Evolutionary conservation across 2,113 vertebrate species (phyloP), one percentile per base, ranked within the genome.

Genomic region (Ailuropoda melanoleuca): DNA sequence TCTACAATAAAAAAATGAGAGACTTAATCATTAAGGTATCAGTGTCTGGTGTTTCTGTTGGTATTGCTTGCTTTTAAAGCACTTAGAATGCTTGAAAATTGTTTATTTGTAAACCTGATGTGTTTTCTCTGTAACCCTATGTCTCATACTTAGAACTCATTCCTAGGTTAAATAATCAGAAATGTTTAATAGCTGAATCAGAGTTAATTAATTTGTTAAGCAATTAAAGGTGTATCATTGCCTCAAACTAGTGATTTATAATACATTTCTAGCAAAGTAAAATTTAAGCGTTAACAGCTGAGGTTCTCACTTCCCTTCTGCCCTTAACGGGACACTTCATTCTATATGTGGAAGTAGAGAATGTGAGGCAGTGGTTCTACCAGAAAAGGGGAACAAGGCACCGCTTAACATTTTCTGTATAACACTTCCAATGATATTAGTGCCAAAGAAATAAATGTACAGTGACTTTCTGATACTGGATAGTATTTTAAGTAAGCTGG

Each of bases 121-220:
- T 7, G 34, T 64, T 82, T 14, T 29, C 60, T 97, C 26, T 88
- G 6, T 90, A 60, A 80, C 46, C 56, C 86, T 31, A 1, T 77
- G 74, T 55, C 88, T 88, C 58, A 26, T 48, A 60, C 23, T 56
- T 84, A 68, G 50, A 95, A 86, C 14, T 75, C 55, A 31, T 50
- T 92, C 78, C 10, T 26, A 75, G 56, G 68, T 90, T 77, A 87
- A 95, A 90, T 86, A 55, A 96, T 62, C 37, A 87, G 50, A 91
- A 75, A 62, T 26, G 9, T 83, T n/a, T 93, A 94, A 95, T 81
- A 80, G n/a, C 43, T 75, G 9, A 34, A 37, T 93, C 81, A 88
- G 92, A 95, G 68, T 95, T 78, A 77, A 95, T 78, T 94, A 93
- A 97, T 92, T 92, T 91, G 24, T 39, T 53, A 75, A 48, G 74